Conservation (phyloP, 2,888 invertebrate species). For the Pristionchus exspectatus region DNA sequence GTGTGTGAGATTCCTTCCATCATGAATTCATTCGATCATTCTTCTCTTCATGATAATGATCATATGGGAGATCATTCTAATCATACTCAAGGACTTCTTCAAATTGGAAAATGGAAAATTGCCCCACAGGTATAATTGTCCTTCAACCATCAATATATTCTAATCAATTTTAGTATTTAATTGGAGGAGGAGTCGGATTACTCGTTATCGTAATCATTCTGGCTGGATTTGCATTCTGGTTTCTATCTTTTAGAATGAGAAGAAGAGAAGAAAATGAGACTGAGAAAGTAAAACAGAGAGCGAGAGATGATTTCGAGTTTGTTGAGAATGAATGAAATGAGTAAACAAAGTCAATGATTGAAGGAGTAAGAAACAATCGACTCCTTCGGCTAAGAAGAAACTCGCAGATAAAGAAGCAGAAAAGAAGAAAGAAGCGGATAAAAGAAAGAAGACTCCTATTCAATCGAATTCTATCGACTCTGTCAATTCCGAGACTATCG, state of each 20-base stretch:
- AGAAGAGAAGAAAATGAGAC: slow-evolving; percentile 39
- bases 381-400: slow-evolving; percentile 39
- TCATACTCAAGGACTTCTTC: slow-evolving; percentile 40
- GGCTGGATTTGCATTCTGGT: slow-evolving; percentile 39
- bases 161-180: neutral
- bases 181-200: slow-evolving; percentile 10
- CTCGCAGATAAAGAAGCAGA: slow-evolving; percentile 23
- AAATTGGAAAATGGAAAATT: slow-evolving; percentile 42
- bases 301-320: slow-evolving; percentile 51
- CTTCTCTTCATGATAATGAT: neutral
- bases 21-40: slow-evolving; percentile 11
- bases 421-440: slow-evolving; percentile 28
- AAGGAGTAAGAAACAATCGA: slow-evolving; percentile 32
- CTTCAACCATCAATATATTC: neutral
- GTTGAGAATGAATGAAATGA: neutral
- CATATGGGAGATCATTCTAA: neutral
- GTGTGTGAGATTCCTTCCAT: neutral
- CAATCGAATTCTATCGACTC: neutral
- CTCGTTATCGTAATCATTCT: neutral
- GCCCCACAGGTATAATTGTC: neutral
- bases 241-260: slow-evolving; percentile 27
- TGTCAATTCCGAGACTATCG: slow-evolving; percentile 31
- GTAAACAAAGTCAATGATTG: neutral
- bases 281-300: slow-evolving; percentile 45
- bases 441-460: neutral